Evolutionary conservation across 1,140 invertebrate species (phyloP).

Genomic region (Drosophila virilis): DNA sequence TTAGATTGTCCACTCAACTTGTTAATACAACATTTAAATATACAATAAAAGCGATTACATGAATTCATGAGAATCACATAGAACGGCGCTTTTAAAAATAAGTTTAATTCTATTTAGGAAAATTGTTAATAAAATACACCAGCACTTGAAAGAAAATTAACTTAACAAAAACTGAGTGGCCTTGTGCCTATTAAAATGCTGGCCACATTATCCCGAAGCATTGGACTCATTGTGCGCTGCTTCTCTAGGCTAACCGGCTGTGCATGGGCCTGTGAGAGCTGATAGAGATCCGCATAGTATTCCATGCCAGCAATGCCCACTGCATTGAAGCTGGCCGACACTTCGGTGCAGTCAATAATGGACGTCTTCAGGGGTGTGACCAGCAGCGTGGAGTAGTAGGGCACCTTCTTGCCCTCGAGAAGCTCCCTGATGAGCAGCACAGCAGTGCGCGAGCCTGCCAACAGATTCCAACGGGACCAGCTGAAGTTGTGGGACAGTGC

Average conservation of each 20-base stretch:
- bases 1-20: no score
- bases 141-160: no score
- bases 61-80: no score
- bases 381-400: constrained; percentile 86
- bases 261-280: constrained; percentile 85
- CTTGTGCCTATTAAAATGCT: constrained; percentile 74
- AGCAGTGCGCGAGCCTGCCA: constrained; percentile 88
- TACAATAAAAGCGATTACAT: no score
- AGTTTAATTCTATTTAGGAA: no score
- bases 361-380: constrained; percentile 87
- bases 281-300: constrained; percentile 89
- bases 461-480: constrained; percentile 95
- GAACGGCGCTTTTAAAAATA: no score
- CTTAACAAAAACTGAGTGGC: constrained; percentile 78
- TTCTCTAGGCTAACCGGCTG: constrained; percentile 73
- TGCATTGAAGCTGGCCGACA: constrained; percentile 87
- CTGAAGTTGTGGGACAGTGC: constrained; percentile 91
- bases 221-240: constrained; percentile 73
- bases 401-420: constrained; percentile 87
- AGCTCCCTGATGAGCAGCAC: constrained; percentile 90
- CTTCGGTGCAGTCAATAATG: constrained; percentile 89
- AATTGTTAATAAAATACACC: no score
- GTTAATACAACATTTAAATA: no score
- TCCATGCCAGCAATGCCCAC: constrained; percentile 86
- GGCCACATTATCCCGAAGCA: constrained; percentile 78